Percentiles rank a stretch among this genome's conserved stretches.
Evolutionary conservation across 2,888 invertebrate genomes (phyloP).

Genomic region (Halictus quadricinctus): DNA sequence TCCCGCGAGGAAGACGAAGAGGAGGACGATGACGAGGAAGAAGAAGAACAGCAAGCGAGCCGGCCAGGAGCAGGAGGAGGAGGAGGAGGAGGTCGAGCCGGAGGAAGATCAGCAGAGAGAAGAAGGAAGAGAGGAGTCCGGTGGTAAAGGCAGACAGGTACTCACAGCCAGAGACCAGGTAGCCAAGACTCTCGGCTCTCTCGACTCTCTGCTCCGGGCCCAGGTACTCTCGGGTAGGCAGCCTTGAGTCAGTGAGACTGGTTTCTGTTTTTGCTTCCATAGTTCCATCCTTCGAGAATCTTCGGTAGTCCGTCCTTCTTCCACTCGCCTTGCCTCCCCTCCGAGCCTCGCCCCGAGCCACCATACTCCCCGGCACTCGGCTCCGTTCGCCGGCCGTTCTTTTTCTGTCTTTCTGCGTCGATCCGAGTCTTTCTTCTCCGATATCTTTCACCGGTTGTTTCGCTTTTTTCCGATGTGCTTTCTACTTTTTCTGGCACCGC

Average conservation of each 20-base stretch:
- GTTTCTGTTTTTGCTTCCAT: constrained; percentile 81
- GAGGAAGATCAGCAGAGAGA: constrained; percentile 44
- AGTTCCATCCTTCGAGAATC: constrained; percentile 80
- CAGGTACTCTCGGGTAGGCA: constrained; percentile 70
- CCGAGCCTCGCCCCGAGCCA: constrained; percentile 57
- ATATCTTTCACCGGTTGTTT: constrained; percentile 46
- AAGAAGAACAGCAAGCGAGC: background rate
- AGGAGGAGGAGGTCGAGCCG: constrained; percentile 27
- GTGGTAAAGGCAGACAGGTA: constrained; percentile 66
- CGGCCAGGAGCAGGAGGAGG: constrained; percentile 16
- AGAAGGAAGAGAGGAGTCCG: constrained; percentile 60
- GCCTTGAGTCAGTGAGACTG: constrained; percentile 82
- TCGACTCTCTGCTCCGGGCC: constrained; percentile 33
- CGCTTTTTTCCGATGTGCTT: constrained; percentile 43
- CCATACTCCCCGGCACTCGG: constrained; percentile 59
- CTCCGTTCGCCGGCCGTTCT: constrained; percentile 51
- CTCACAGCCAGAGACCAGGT: constrained; percentile 65
- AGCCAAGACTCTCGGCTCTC: constrained; percentile 52
- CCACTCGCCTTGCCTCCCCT: constrained; percentile 68
- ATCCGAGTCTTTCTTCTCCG: constrained; percentile 57
- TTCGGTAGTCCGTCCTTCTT: constrained; percentile 78
- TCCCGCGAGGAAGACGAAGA: constrained; percentile 30
- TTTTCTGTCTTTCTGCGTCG: constrained; percentile 55
- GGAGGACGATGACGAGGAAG: constrained; percentile 42
- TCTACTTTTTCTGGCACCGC: constrained; percentile 22